These are phyloP conservation scores for Conus betulinus DNA, from an alignment of 1,140 invertebrate species.

Conservation along the genomic window DNA sequence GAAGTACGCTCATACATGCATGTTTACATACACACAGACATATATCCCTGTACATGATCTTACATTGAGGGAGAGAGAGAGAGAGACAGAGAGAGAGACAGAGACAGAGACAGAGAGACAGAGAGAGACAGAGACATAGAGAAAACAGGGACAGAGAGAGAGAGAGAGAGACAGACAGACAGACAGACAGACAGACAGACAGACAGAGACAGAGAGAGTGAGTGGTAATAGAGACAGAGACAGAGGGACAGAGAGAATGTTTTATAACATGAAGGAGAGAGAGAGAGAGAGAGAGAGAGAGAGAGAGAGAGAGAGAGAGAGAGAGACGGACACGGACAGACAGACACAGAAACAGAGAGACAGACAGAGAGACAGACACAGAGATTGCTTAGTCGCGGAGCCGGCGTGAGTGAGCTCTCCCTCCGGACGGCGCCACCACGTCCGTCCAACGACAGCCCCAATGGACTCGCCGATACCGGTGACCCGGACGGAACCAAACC, in stretches of 20 bases:
- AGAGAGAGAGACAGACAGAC: neutral
- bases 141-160: neutral
- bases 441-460: too few relatives aligned
- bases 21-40: neutral
- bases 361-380: neutral
- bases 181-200: neutral
- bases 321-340: neutral
- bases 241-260: neutral
- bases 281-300: slow-evolving; percentile 2
- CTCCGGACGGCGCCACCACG: too few relatives aligned
- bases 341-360: neutral
- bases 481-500: too few relatives aligned
- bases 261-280: neutral
- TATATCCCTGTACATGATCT: too few relatives aligned
- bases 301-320: neutral
- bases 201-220: neutral
- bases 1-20: neutral
- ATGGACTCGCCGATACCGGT: too few relatives aligned
- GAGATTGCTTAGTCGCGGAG: too few relatives aligned
- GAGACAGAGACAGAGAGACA: neutral
- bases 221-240: neutral
- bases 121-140: neutral
- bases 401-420: too few relatives aligned
- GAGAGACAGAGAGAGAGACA: neutral
- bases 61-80: neutral